Conservation (phyloP, 1,140 invertebrate species). For the Aphelenchoides fujianensis region DNA sequence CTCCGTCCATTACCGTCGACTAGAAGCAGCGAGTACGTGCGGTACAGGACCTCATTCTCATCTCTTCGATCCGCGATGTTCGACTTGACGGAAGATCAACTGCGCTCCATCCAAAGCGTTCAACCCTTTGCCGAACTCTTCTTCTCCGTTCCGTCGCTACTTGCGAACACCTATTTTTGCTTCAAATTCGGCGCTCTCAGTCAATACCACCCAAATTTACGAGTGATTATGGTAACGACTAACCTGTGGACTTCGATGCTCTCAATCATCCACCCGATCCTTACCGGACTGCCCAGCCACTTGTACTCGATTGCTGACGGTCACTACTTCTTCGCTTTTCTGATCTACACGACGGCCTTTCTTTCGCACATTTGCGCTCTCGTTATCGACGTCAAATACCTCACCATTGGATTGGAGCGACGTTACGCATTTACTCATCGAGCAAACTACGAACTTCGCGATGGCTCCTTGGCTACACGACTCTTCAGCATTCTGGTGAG, state of each 20-base stretch:
- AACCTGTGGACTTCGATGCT: not conserved
- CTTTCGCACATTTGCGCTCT: slow-evolving; percentile 1
- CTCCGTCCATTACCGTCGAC: no score
- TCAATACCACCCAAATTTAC: slow-evolving; percentile 2
- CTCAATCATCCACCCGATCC: not conserved
- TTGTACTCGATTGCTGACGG: not conserved
- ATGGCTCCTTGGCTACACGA: not conserved
- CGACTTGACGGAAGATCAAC: not conserved
- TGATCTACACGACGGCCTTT: slow-evolving; percentile 7
- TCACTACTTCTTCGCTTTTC: slow-evolving; percentile 3
- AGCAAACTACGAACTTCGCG: not conserved
- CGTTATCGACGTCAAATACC: slow-evolving; percentile 6
- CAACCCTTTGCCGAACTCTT: slow-evolving; percentile 1
- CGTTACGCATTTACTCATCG: not conserved
- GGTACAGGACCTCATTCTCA: no score
- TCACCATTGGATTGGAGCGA: slow-evolving; percentile 1
- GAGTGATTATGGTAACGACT: no score
- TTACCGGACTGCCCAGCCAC: not conserved
- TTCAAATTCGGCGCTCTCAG: not conserved
- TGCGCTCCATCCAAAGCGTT: not conserved
- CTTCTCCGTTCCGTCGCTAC: not conserved
- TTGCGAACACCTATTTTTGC: not conserved
- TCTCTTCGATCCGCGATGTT: no score
- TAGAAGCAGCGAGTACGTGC: no score
- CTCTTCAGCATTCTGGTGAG: not conserved